Conservation (phyloP, 2,888 invertebrate genomes). For the Aphodius sticticus region DNA sequence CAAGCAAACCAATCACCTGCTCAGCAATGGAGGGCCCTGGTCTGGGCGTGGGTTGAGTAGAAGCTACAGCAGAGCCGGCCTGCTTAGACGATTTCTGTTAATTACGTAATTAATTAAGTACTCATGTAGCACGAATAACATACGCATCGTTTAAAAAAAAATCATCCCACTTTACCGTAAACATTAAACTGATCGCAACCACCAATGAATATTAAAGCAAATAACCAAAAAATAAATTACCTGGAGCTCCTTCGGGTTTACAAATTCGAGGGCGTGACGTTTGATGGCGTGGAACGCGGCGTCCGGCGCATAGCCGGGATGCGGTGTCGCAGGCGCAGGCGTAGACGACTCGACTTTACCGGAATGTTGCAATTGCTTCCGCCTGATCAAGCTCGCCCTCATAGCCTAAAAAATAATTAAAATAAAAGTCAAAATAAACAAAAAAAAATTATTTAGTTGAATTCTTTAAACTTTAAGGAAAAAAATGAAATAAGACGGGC, state of each 20-base stretch:
- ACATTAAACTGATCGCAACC: slow-evolving; percentile 14
- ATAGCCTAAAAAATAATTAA: slow-evolving; percentile 61
- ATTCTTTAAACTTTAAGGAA: slow-evolving; percentile 7
- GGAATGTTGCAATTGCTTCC: slow-evolving; percentile 65
- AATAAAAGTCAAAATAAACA: slow-evolving; percentile 54
- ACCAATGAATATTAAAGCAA: slow-evolving; percentile 18
- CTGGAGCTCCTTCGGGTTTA: slow-evolving; percentile 89
- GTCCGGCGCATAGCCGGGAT: slow-evolving; percentile 91
- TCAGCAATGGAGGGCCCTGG: slow-evolving; percentile 66
- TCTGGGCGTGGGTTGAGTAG: slow-evolving; percentile 63
- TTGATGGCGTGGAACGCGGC: slow-evolving; percentile 97
- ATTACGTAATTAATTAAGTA: slow-evolving; percentile 47
- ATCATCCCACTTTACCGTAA: background rate
- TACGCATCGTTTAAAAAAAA: background rate
- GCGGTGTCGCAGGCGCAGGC: slow-evolving; percentile 65
- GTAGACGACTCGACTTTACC: slow-evolving; percentile 64
- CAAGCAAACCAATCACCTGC: slow-evolving; percentile 63
- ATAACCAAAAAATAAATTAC: slow-evolving; percentile 61
- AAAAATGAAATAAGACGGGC: slow-evolving; percentile 19
- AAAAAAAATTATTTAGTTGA: slow-evolving; percentile 39
- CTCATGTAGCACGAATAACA: background rate
- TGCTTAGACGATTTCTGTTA: slow-evolving; percentile 65
- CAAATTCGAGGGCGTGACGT: slow-evolving; percentile 90
- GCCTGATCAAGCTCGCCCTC: slow-evolving; percentile 71
- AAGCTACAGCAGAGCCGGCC: slow-evolving; percentile 58